Base-by-base conservation (phyloP, 2,888 invertebrate species). In the Iphiclides podalirius region DNA sequence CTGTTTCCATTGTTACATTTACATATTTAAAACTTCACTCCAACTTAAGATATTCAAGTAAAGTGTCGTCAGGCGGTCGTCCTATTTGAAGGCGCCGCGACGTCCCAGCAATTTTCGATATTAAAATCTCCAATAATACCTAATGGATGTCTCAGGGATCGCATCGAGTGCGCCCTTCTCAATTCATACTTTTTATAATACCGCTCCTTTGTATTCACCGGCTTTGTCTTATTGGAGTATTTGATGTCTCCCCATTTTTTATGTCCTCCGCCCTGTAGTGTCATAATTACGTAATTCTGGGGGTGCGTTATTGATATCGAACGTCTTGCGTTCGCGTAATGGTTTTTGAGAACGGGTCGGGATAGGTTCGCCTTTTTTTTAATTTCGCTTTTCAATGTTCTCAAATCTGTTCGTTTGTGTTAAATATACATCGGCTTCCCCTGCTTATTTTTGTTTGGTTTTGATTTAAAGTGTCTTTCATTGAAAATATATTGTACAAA, bases 81-180 rank as follows among this genome's bases (percentile, higher is more conserved):
- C 2, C n/a, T 20, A 3, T 49, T 43, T 63, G 68, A 75, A 70
- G 44, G 38, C 13, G 47, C 28, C 31, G 43, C 46, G 48, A 41
- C 64, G 59, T 62, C 62, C 61, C 64, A 54, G 79, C 85, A 84
- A 87, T 89, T 83, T 81, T 79, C 80, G 81, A 89, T 89, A 89
- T 89, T 89, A 87, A 87, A 89, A 89, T 86, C 83, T 88, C 85
- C 89, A 89, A 89, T 89, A 89, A 82, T 86, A 82, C 77, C 88
- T 89, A 89, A 89, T 89, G 89, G 88, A 88, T 83, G 77, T 79
- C 80, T 74, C 75, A 59, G 64, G 66, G 74, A 78, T 79, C 73
- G 72, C 64, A 63, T 67, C 67, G 82, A 79, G 77, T 76, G 72
- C 76, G 68, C 74, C 74, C 76, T 72, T 70, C 70, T 66, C 64